Evolutionary conservation across 2,797 vertebrate genomes (phyloP), one percentile per base, ranked within the genome.

Genomic region (Petrocephalus sullivani): DNA sequence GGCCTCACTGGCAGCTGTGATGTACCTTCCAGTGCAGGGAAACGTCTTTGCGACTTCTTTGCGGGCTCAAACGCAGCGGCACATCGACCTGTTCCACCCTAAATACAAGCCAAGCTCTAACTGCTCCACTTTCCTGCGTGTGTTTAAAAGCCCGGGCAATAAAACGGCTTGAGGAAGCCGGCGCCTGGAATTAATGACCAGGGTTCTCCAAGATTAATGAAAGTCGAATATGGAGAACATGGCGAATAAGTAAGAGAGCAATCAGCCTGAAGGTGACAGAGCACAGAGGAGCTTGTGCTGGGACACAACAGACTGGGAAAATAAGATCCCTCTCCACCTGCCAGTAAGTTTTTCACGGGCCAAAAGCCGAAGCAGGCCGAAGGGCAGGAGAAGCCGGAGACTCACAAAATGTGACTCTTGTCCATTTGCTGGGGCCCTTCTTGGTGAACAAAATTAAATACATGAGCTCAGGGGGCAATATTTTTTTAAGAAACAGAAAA

Each of bases 391-490:
- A 83, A 83, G 49, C 81, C 41, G 41, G 81, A 28, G 49, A 83
- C 81, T 83, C 21, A 1, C 46, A 28, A 54, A 83, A 28, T 83
- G 46, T 23, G 9, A 54, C 81, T 83, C 81, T 5, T 28, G 49
- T 83, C 81, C 51, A 54, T 51, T 83, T 28, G 4, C 23, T 83
- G 49, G 81, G 81, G 49, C n/a, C 51, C 46, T 54, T 54, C 49
- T 54, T 83, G 81, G 9, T 5, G 49, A 83, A 54, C 49, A 21
- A 54, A 2, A 23, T 54, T 4, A 83, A 54, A 83, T 51, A 83
- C n/a, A 83, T 83, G 81, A 83, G 81, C 81, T 83, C 81, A 51
- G 81, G 49, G 81, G 51, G 49, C 46, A 83, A 83, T 83, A 83
- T 28, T 83, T 49, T 83, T 83, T 54, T 54, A 83, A 54, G 8